Evolutionary conservation across 2,113 vertebrate species (phyloP), one percentile per base, ranked within the genome.

Genomic region (Leptodactylus fuscus): DNA sequence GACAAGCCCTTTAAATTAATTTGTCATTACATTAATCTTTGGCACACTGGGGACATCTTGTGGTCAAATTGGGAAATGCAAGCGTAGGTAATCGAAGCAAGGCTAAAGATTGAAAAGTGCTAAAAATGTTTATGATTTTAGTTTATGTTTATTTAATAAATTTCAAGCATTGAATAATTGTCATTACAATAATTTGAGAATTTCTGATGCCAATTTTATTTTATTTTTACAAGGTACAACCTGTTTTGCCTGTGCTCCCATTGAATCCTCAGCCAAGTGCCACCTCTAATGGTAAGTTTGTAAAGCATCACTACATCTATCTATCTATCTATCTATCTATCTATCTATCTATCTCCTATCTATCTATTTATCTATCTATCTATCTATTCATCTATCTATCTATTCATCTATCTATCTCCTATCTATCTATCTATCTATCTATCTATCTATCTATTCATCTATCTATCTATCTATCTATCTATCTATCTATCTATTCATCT

Each of bases 221-320:
- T 7, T 24, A 2, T 80, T 27, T 41, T 80, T 60, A 60, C n/a
- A 73, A 85, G 84, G 38, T 48, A n/a, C 65, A n/a, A 46, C 16
- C 65, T 71, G 11, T 38, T 24, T 81, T 51, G 36, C 48, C 75
- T 1, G 4, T 22, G 11, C 34, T 51, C 24, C 24, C 49, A 60
- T 1, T 36, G 49, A 85, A 44, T 15, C 22, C 3, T 32, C 18
- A 32, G 51, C 67, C 62, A 24, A 34, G 55, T 60, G 18, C 7
- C 24, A 10, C 22, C 29, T 36, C 15, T 41, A 44, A 15, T 34
- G 84, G 84, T 85, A 85, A 81, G 67, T 60, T 29, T 8, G 44
- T 65, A 58, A n/a, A 1, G 18, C 8, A 34, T 67, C 34, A 34
- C 5, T 67, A 67, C n/a, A n/a, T n/a, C n/a, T n/a, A n/a, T n/a